Percentiles rank a stretch among this genome's conserved stretches.
Evolutionary conservation across 2,113 vertebrate species (phyloP).

Genomic region (Phaethornis superciliosus): DNA sequence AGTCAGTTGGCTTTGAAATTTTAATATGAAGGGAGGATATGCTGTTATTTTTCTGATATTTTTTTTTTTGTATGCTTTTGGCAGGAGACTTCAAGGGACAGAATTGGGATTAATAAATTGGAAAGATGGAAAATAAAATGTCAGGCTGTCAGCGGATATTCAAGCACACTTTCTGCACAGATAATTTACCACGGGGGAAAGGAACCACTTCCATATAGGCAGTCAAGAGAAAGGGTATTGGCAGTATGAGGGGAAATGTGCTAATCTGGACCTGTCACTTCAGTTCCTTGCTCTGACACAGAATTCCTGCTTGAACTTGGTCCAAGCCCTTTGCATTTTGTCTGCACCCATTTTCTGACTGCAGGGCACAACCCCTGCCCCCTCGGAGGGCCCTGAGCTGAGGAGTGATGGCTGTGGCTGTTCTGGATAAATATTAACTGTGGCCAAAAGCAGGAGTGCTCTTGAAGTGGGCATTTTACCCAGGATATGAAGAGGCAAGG

Average conservation of each 20-base stretch:
- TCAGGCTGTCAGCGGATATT: background rate
- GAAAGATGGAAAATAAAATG: slow-evolving; percentile 10
- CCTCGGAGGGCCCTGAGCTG: no score
- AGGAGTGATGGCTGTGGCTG: background rate
- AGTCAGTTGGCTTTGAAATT: background rate
- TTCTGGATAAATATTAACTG: background rate
- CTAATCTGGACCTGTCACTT: accelerated
- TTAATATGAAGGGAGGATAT: slow-evolving; percentile 28
- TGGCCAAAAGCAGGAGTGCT: background rate
- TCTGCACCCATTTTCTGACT: accelerated
- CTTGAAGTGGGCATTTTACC: background rate
- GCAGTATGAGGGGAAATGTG: background rate
- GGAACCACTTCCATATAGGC: background rate
- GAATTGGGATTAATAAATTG: slow-evolving; percentile 12
- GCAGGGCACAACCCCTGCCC: background rate
- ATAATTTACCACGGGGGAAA: background rate
- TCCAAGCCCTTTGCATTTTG: background rate
- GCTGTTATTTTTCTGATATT: slow-evolving; percentile 20
- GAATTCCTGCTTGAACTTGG: background rate
- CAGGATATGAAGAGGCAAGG: background rate
- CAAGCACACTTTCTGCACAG: background rate
- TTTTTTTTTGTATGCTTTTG: background rate
- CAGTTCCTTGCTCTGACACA: background rate
- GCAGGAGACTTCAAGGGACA: slow-evolving; percentile 26
- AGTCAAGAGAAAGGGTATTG: no score